Percentiles rank a stretch among this genome's conserved stretches.
These are phyloP conservation scores for Crossocerus cetratus DNA, from an alignment of 2,888 invertebrate species.

Conservation along the genomic window DNA sequence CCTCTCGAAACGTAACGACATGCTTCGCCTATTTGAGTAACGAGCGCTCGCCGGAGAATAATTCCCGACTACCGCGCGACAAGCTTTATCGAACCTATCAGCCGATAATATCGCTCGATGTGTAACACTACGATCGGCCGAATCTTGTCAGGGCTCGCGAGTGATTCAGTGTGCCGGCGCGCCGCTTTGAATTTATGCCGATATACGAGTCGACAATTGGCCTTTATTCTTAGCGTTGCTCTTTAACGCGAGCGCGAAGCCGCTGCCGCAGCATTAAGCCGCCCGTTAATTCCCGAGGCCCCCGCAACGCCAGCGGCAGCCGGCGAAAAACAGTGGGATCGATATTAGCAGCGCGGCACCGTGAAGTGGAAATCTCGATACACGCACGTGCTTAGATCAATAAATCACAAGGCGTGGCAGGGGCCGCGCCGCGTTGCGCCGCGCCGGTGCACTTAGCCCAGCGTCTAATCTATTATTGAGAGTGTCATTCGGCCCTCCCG, in stretches of 20 bases:
- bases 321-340: conserved; percentile 25
- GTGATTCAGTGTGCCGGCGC: not conserved
- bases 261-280: conserved; percentile 22
- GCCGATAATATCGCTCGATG: not conserved
- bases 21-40: too few relatives aligned
- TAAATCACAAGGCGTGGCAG: conserved; percentile 66
- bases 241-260: not conserved
- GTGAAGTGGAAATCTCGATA: conserved; percentile 68
- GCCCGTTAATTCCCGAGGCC: conserved; percentile 36
- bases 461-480: conserved; percentile 75
- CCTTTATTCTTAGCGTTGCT: conserved; percentile 21
- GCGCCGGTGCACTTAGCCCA: conserved; percentile 69
- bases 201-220: conserved; percentile 34
- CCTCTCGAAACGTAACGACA: too few relatives aligned
- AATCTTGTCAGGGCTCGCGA: not conserved
- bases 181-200: not conserved
- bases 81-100: too few relatives aligned
- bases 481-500: conserved; percentile 65
- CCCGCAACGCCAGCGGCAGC: conserved; percentile 1
- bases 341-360: conserved; percentile 38
- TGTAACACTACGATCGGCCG: not conserved
- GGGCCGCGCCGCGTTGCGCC: conserved; percentile 33
- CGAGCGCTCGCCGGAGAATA: too few relatives aligned
- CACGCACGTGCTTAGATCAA: conserved; percentile 68
- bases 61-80: too few relatives aligned